phyloP scores from a whole-genome alignment of 2,888 invertebrate genomes.

The Dioctria rufipes region DNA sequence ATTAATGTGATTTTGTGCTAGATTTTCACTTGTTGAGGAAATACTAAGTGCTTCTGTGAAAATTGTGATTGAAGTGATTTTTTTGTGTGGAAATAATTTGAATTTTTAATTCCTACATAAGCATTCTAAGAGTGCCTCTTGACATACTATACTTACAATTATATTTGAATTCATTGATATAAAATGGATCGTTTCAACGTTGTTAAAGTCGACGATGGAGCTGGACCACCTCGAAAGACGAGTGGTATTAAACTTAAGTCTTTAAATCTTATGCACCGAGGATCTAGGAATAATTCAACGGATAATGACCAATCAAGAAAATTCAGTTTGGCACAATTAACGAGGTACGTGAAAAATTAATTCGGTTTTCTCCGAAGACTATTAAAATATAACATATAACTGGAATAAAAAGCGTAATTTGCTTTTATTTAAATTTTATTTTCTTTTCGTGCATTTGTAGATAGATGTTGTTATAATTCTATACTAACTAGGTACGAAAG shows the following conservation, averaged over 20 bases:
- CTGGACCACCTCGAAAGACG: slow-evolving; percentile 19
- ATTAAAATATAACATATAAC: too few relatives aligned
- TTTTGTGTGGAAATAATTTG: background rate
- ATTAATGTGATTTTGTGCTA: too few relatives aligned
- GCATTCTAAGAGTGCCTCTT: background rate
- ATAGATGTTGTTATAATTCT: too few relatives aligned
- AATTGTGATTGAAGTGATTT: too few relatives aligned
- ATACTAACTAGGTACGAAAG: too few relatives aligned
- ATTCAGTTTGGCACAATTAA: slow-evolving; percentile 69
- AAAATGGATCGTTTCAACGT: slow-evolving; percentile 59
- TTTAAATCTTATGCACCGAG: slow-evolving; percentile 57
- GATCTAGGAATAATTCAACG: slow-evolving; percentile 54
- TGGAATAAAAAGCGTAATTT: too few relatives aligned
- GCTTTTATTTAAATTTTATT: too few relatives aligned
- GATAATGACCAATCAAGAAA: slow-evolving; percentile 65
- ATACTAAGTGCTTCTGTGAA: too few relatives aligned
- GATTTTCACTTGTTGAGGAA: too few relatives aligned
- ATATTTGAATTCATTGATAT: background rate
- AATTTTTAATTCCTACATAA: background rate
- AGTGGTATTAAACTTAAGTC: slow-evolving; percentile 54
- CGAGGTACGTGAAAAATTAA: slow-evolving; percentile 65
- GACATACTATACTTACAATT: background rate
- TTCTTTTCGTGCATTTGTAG: too few relatives aligned
- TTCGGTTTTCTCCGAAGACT: too few relatives aligned
- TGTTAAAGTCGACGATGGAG: slow-evolving; percentile 50